Conservation (phyloP, 30 jellyfish, hydroid and myxozoan genomes). For the Morbakka virulenta region DNA sequence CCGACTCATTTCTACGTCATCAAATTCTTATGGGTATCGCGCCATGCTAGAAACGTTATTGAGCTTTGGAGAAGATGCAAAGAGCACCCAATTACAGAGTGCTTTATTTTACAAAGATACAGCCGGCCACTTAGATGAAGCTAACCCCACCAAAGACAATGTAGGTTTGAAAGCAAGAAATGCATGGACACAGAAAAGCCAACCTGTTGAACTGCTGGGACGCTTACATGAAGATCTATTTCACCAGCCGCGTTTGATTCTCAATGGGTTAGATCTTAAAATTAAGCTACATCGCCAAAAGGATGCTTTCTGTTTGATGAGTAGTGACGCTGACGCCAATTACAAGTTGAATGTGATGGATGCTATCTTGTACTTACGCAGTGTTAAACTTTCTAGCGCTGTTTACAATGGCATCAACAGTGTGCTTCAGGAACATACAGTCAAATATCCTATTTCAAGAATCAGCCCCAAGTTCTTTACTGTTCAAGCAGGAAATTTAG, state of each 20-base stretch:
- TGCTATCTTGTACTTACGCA: neutral
- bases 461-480: no score
- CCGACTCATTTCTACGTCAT: neutral
- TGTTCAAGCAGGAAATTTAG: no score
- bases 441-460: no score
- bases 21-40: neutral
- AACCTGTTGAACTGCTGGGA: conserved; percentile 7
- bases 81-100: conserved; percentile 1
- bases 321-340: conserved; percentile 2
- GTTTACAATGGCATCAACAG: no score
- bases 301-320: conserved; percentile 3
- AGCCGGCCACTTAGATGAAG: conserved; percentile 2
- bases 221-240: neutral
- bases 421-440: no score
- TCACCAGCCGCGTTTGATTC: neutral
- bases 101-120: neutral
- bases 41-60: no score
- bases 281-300: conserved; percentile 4
- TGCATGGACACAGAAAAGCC: neutral
- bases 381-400: conserved; percentile 5
- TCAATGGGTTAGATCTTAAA: neutral
- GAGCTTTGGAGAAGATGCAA: conserved; percentile 16
- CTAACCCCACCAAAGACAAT: neutral
- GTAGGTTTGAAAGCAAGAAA: neutral
- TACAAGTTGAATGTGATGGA: neutral